Percentiles rank a stretch among this genome's conserved stretches.
Evolutionary conservation across 2,888 invertebrate species (phyloP).

Genomic region (Allophyes oxyacanthae): DNA sequence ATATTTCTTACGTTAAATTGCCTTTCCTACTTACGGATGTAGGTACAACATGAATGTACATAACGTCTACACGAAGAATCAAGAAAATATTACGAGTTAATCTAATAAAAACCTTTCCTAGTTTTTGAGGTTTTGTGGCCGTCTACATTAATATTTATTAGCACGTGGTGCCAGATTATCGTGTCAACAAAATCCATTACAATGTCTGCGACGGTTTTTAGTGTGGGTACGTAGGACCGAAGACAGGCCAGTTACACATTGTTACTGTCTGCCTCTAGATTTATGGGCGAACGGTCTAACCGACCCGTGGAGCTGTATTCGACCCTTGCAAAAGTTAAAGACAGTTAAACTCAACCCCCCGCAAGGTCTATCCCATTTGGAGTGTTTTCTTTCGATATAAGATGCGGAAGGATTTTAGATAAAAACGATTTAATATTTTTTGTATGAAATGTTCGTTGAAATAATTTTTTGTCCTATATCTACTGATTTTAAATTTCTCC

Average conservation of each 20-base stretch:
- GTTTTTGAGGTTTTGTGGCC: conserved; percentile 10
- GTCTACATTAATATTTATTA: conserved; percentile 38
- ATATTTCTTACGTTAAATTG: no score
- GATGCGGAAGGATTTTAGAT: conserved; percentile 25
- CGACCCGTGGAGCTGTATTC: conserved; percentile 57
- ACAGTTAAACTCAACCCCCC: conserved; percentile 60
- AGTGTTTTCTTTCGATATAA: conserved; percentile 61
- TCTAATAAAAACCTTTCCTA: conserved; percentile 5
- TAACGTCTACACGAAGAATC: no score
- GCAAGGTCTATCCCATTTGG: conserved; percentile 49
- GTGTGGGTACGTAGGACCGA: conserved; percentile 41
- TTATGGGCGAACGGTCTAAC: conserved; percentile 64
- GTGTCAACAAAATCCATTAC: conserved; percentile 58
- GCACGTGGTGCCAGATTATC: conserved; percentile 46
- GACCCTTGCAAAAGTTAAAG: conserved; percentile 65
- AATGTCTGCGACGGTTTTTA: conserved; percentile 56
- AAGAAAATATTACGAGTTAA: neutral
- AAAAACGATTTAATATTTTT: conserved; percentile 22
- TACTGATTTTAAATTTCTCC: no score
- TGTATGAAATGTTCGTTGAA: neutral
- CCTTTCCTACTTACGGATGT: no score
- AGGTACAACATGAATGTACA: no score
- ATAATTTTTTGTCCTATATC: no score
- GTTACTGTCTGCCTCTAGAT: conserved; percentile 67
- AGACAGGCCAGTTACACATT: conserved; percentile 66